Evolutionary conservation across 2,888 invertebrate genomes (phyloP), one percentile per base, ranked within the genome.

Genomic region (Drosophila vallismaia): DNA sequence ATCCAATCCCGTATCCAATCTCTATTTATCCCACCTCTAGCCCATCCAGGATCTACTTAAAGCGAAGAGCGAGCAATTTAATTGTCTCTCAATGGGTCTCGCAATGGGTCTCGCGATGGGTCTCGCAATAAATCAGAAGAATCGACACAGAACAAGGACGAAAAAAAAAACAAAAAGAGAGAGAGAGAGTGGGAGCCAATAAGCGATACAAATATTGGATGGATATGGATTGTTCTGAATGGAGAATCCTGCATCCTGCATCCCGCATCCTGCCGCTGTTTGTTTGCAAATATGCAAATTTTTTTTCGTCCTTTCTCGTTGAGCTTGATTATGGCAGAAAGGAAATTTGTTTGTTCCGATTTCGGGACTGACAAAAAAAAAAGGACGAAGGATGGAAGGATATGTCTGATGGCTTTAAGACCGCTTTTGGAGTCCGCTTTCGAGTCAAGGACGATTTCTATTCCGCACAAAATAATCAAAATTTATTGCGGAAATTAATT

Each of bases 401-500:
- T 19, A 19, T 19, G 19, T 19, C 19, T 19, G 19, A 19, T 2
- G 19, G 19, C 2, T 1, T 19, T 19, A 1, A 19, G 19, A 19
- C 1, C 19, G 19, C 19, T 19, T 19, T 19, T 19, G 19, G 19
- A 19, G 19, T 19, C 19, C 19, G 19, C 2, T 19, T 19, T 19
- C 19, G 19, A 19, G 19, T 19, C 19, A 19, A 19, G 19, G 19
- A 19, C 19, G 19, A 19, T 19, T 19, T 19, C 19, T 19, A 19
- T 19, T 24, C 58, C 67, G 55, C 54, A 76, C 71, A 81, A 75
- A 75, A 82, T 84, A 82, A 84, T 84, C 85, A 75, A 73, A 84
- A 84, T 81, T 84, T 84, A 84, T 82, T 82, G 82, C 75, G 53
- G 69, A 81, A 82, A 82, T 84, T 82, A 79, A 81, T 84, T 71